A percentile compares a stretch with the other conserved stretches of the same genome.
phyloP scores from a whole-genome alignment of 2,797 vertebrate species.

The Pangasius mekongensis region DNA sequence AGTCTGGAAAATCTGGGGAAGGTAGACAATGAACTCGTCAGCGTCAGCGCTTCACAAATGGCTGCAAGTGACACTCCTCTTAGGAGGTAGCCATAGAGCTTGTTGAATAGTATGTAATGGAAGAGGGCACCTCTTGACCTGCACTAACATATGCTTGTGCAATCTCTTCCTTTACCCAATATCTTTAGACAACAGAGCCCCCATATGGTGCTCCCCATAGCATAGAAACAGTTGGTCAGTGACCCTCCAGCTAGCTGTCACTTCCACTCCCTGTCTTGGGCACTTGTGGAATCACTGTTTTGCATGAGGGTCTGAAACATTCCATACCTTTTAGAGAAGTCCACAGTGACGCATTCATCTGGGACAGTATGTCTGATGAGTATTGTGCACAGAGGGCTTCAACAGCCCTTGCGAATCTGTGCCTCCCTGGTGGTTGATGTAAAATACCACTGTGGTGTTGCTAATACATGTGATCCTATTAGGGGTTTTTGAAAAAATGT shows the following conservation, averaged over 20 bases:
- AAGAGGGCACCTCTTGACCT: background rate
- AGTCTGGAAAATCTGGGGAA: background rate
- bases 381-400: background rate
- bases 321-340: background rate
- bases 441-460: background rate
- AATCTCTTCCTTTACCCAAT: background rate
- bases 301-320: background rate
- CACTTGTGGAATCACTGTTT: background rate
- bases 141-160: background rate
- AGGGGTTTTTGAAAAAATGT: background rate
- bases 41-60: background rate
- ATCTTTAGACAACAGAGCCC: background rate
- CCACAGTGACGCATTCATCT: background rate
- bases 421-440: background rate
- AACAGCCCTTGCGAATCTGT: background rate
- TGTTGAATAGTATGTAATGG: background rate
- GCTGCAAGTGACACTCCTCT: background rate
- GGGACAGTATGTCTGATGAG: background rate
- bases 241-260: background rate
- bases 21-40: background rate
- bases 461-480: background rate
- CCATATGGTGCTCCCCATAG: background rate
- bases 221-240: background rate
- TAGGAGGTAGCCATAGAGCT: background rate
- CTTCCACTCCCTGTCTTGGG: background rate